These are phyloP conservation scores for Drosophila willistoni DNA, from an alignment of 1,140 invertebrate species.

Conservation along the genomic window DNA sequence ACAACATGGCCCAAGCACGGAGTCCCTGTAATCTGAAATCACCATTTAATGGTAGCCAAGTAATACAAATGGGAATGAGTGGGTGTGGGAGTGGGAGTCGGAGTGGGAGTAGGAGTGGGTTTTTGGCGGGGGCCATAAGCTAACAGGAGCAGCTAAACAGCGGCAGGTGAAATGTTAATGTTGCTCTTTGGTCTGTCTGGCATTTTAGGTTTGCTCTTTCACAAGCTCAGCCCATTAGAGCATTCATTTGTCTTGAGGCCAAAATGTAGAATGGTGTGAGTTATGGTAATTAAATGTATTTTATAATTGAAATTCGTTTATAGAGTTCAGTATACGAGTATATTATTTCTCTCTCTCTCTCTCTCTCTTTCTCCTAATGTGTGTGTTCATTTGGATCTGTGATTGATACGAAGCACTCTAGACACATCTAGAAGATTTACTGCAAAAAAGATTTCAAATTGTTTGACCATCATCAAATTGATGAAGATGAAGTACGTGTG, in stretches of 20 bases:
- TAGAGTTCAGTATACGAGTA: constrained; percentile 11
- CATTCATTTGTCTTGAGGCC: constrained; percentile 58
- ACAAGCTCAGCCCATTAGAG: constrained; percentile 47
- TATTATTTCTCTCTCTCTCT: neutral
- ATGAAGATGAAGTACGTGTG: constrained; percentile 3
- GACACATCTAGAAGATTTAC: constrained; percentile 7
- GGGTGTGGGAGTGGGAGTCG: constrained; percentile 8
- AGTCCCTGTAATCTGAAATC: constrained; percentile 70
- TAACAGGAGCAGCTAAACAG: constrained; percentile 2
- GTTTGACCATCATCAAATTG: constrained; percentile 11
- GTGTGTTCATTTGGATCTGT: constrained; percentile 2
- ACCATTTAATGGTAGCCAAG: constrained; percentile 51
- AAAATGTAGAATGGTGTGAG: neutral
- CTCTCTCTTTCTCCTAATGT: neutral
- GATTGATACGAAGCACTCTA: neutral
- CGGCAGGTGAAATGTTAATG: constrained; percentile 43
- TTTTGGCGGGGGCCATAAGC: constrained; percentile 28
- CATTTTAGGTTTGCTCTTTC: constrained; percentile 44
- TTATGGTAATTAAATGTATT: constrained; percentile 69
- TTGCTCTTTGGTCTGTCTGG: constrained; percentile 49
- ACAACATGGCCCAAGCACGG: constrained; percentile 30
- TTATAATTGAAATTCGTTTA: constrained; percentile 71
- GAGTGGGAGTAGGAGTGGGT: neutral
- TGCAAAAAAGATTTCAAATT: constrained; percentile 9
- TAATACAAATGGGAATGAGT: constrained; percentile 9